Base-by-base conservation (phyloP, 1,140 invertebrate genomes). In the Pantala flavescens region DNA sequence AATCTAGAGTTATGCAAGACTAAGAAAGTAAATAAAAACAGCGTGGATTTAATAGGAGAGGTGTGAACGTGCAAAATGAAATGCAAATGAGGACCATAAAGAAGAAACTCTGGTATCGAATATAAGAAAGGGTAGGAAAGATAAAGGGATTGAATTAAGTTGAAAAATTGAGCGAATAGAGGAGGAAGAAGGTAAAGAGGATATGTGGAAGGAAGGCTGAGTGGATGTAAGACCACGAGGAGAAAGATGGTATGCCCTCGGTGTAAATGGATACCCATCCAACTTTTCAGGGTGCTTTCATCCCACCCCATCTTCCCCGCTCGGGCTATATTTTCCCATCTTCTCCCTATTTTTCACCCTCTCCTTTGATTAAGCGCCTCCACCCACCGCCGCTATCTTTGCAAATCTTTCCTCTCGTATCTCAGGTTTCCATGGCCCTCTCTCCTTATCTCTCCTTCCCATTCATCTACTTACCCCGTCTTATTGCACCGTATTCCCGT, bases 181-280 rank as follows among this genome's bases (percentile, higher is more conserved):
- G 12, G 49, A 63, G 49, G 14, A 1, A 21, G 49, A 63, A 19
- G 12, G 49, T 63, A 19, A 21, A 63, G 49, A 63, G 49, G 49
- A 63, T 16, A 7, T 14, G 49, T 1, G 12, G 14, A 63, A 36
- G 9, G 28, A 2, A 36, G 12, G 14, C n/a, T 63, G 49, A 63
- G 49, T 21, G 49, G 49, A 36, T 36, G 28, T 36, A 36, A 36
- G 28, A 36, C 28, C 12, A 12, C n/a, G 49, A 63, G 12, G n/a
- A 63, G 49, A 63, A 21, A 63, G 49, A 63, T 63, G 49, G 49
- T 16, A 63, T 16, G 49, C n/a, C 49, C 49, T 63, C 49, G 49
- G 49, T 63, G 49, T 63, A 63, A 63, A 63, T 63, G 49, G 49
- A 63, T 63, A 63, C 49, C 49, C 49, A 63, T 63, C 49, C 49